These are phyloP conservation scores for Lycaon pictus DNA, from an alignment of 2,113 vertebrate genomes.

Conservation along the genomic window DNA sequence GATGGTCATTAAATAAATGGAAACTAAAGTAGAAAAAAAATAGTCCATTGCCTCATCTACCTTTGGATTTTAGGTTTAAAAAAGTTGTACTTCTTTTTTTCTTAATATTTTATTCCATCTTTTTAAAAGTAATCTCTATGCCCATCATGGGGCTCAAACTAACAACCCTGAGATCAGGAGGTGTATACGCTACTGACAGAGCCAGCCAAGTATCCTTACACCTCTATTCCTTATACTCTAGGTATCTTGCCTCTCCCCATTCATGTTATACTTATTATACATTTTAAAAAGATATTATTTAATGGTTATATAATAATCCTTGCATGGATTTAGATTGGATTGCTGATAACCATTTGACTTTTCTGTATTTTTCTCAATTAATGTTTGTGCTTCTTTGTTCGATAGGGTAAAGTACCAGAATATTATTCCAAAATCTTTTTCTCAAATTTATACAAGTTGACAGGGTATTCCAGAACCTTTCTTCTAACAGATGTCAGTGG, in stretches of 20 bases:
- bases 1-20: neutral
- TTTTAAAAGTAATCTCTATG: neutral
- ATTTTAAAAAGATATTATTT: neutral
- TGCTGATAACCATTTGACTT: slow-evolving; percentile 38
- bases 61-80: slow-evolving; percentile 4
- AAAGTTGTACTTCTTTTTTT: slow-evolving; percentile 1
- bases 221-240: neutral
- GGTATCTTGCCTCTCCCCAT: neutral
- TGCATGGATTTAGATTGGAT: neutral
- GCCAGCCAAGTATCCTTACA: neutral
- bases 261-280: neutral
- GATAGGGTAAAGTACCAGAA: neutral
- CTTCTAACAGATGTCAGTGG: neutral
- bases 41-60: neutral
- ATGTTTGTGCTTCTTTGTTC: slow-evolving; percentile 15
- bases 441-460: neutral
- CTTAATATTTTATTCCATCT: neutral
- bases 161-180: neutral
- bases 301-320: neutral
- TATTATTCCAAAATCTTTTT: neutral
- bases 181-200: neutral
- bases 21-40: neutral
- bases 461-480: neutral
- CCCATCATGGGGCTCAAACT: neutral
- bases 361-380: slow-evolving; percentile 6